Conservation (phyloP, 1,140 invertebrate genomes). For the Drosophila burlai region DNA sequence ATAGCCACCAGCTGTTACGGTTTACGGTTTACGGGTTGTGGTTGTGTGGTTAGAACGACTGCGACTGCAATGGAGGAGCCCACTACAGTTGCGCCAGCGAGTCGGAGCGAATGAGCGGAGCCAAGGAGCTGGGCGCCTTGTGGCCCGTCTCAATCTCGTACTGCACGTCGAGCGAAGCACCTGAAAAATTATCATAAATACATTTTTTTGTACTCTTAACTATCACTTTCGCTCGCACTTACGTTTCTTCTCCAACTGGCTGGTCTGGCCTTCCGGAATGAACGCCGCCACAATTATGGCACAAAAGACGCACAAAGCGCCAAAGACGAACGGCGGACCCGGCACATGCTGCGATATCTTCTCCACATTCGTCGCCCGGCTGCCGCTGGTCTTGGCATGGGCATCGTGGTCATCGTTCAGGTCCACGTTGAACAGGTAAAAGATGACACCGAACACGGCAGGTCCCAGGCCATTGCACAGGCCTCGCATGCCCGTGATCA, state of each 20-base stretch:
- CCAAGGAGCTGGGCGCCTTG: slow-evolving; percentile 91
- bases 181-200: slow-evolving; percentile 72
- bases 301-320: slow-evolving; percentile 97
- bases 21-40: slow-evolving; percentile 25
- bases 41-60: slow-evolving; percentile 30
- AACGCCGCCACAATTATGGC: slow-evolving; percentile 96
- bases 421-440: slow-evolving; percentile 99
- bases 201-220: slow-evolving; percentile 1
- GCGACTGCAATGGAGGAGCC: slow-evolving; percentile 14
- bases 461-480: slow-evolving; percentile 97
- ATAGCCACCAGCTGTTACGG: slow-evolving; percentile 52
- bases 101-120: slow-evolving; percentile 92
- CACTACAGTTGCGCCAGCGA: slow-evolving; percentile 89
- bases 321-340: slow-evolving; percentile 99
- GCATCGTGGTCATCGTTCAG: slow-evolving; percentile 90
- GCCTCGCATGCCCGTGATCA: slow-evolving; percentile 98
- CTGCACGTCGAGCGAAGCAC: slow-evolving; percentile 90
- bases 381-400: slow-evolving; percentile 66
- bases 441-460: slow-evolving; percentile 98
- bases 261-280: slow-evolving; percentile 91
- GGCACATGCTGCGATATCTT: slow-evolving; percentile 91
- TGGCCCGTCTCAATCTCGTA: slow-evolving; percentile 91
- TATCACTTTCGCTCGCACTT: slow-evolving; percentile 42
- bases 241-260: slow-evolving; percentile 85
- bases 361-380: slow-evolving; percentile 62